These are phyloP conservation scores for Corapipo altera DNA, from an alignment of 2,113 vertebrate species.

Conservation along the genomic window DNA sequence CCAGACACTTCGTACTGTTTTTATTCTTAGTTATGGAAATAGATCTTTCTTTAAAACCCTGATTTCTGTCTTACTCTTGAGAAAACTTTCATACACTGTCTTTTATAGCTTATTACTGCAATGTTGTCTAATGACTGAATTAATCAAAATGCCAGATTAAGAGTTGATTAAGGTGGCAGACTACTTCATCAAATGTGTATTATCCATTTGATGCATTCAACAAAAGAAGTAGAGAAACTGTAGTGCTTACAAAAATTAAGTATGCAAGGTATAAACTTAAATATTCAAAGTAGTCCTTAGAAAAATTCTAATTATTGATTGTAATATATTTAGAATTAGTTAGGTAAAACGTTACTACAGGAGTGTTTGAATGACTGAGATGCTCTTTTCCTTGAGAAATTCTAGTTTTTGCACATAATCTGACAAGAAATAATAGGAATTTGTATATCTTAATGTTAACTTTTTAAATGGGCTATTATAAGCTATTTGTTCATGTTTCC, in stretches of 20 bases:
- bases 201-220: background rate
- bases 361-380: background rate
- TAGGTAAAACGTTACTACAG: background rate
- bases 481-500: background rate
- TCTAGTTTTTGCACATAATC: background rate
- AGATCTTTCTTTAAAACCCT: background rate
- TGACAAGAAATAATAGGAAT: background rate
- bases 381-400: background rate
- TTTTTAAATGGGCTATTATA: background rate
- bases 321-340: background rate
- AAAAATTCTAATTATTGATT: background rate
- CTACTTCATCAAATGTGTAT: background rate
- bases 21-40: background rate
- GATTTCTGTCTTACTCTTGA: background rate
- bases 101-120: background rate
- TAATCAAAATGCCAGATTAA: background rate
- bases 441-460: background rate
- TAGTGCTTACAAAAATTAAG: background rate
- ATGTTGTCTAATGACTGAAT: background rate
- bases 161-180: background rate
- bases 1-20: background rate
- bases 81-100: background rate
- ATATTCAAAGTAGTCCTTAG: background rate
- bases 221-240: background rate
- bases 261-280: background rate